phyloP scores from a whole-genome alignment of 2,113 vertebrate species.

The Bungarus multicinctus region DNA sequence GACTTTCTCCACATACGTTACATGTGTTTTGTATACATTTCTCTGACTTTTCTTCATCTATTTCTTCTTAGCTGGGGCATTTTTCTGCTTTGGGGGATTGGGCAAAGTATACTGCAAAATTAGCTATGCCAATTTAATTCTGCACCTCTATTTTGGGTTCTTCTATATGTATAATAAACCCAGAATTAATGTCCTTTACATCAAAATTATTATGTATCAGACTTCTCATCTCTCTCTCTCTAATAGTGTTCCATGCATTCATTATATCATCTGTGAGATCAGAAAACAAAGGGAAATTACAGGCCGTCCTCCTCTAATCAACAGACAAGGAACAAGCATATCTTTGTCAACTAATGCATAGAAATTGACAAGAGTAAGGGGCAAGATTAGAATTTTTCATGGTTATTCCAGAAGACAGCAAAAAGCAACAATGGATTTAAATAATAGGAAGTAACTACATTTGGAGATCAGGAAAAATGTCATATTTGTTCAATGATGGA shows the following conservation, averaged over 20 bases:
- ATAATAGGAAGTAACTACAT: not conserved
- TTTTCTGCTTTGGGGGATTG: not conserved
- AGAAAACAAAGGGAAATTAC: not conserved
- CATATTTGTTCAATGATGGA: not conserved
- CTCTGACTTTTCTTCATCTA: not conserved
- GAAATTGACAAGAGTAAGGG: not conserved
- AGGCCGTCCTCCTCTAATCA: not conserved
- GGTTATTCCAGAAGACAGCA: not conserved
- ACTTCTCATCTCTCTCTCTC: not conserved
- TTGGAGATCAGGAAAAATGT: not conserved
- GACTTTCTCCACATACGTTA: not conserved
- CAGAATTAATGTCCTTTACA: not conserved
- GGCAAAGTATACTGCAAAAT: not conserved
- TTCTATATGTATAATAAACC: not conserved
- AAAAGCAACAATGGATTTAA: not conserved
- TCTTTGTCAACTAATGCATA: not conserved
- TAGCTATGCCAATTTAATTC: not conserved
- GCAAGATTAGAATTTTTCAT: not conserved
- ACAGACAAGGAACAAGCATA: not conserved
- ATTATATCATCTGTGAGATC: not conserved
- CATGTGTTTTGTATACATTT: not conserved
- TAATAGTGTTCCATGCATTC: not conserved
- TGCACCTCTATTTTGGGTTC: not conserved
- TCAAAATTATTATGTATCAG: not conserved
- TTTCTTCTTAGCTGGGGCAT: not conserved